These are phyloP conservation scores for Alexandromys oeconomus DNA, from an alignment of 2,797 vertebrate genomes.

Conservation along the genomic window DNA sequence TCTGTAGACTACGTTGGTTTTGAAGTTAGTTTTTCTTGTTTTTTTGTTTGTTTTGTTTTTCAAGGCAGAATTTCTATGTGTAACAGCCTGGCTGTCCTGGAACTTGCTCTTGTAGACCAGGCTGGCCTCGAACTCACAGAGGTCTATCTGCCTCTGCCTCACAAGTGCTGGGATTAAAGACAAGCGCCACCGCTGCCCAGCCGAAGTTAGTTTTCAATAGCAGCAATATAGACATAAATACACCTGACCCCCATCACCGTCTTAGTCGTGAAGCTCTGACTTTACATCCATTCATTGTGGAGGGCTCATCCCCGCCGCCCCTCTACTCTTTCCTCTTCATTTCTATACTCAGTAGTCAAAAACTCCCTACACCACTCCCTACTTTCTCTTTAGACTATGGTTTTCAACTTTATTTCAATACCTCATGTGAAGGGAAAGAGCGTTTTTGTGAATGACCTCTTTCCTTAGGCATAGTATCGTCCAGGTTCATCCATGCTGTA, in stretches of 20 bases:
- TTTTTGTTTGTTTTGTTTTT: too few relatives aligned
- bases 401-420: not conserved
- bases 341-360: not conserved
- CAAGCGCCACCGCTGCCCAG: too few relatives aligned
- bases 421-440: not conserved
- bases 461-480: not conserved
- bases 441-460: not conserved
- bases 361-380: not conserved
- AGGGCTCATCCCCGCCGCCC: not conserved
- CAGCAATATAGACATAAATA: not conserved
- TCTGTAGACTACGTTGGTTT: not conserved
- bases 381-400: not conserved
- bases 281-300: not conserved
- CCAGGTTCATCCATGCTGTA: not conserved
- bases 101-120: too few relatives aligned
- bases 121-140: too few relatives aligned
- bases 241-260: not conserved
- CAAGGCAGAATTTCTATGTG: too few relatives aligned
- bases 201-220: not conserved
- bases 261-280: not conserved
- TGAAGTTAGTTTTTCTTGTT: not conserved
- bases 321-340: not conserved
- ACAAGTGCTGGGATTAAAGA: too few relatives aligned
- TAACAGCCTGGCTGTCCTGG: too few relatives aligned
- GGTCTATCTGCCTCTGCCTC: too few relatives aligned